phyloP scores from a whole-genome alignment of 2,113 vertebrate genomes.

The Passerina amoena region DNA sequence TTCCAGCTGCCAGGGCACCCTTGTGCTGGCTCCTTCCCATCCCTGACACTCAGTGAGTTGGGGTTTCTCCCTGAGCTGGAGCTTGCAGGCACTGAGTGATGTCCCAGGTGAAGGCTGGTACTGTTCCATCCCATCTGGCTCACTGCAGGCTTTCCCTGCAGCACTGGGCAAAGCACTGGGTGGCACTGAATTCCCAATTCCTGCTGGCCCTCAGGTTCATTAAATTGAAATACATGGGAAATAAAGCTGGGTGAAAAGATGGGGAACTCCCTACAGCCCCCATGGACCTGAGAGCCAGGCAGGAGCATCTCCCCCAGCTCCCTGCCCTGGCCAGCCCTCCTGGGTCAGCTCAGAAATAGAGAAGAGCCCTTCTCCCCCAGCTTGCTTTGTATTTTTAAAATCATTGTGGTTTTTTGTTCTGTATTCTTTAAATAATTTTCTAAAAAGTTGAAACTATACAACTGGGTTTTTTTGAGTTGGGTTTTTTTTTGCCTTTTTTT shows the following conservation, averaged over 20 bases:
- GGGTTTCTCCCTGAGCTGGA: neutral
- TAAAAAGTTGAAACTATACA: constrained; percentile 16
- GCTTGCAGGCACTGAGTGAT: neutral
- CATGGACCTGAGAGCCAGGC: neutral
- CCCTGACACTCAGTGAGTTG: neutral
- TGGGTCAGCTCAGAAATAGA: neutral
- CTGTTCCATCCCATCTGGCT: neutral
- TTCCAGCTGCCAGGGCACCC: neutral
- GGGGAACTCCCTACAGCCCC: neutral
- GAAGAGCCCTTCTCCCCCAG: neutral
- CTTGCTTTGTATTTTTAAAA: constrained; percentile 25
- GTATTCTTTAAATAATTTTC: constrained; percentile 52
- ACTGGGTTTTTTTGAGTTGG: neutral
- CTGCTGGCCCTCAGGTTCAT: neutral
- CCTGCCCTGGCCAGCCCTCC: neutral
- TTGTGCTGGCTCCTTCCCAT: neutral
- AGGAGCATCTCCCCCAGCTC: neutral
- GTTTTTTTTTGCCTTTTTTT: neutral
- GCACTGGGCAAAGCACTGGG: neutral
- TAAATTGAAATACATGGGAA: neutral
- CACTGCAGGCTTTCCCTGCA: neutral
- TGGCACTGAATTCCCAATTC: neutral
- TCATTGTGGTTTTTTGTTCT: constrained; percentile 46
- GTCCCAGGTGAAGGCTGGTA: neutral
- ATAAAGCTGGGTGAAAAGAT: neutral